Percentiles rank a stretch among this genome's conserved stretches.
Evolutionary conservation across 2,113 vertebrate species (phyloP).

Genomic region (Gnathonemus longibarbis): DNA sequence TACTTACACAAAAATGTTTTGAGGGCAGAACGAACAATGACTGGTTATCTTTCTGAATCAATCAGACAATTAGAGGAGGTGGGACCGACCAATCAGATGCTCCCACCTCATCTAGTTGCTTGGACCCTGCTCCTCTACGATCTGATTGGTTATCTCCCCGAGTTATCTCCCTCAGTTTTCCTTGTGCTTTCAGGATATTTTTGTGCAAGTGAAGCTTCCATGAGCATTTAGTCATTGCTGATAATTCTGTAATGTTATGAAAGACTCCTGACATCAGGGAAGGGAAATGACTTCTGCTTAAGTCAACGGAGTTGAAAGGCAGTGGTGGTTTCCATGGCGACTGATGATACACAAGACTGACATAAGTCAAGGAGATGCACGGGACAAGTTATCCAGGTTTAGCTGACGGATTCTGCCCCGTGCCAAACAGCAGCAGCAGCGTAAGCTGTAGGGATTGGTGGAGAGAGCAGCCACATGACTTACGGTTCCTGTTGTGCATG

Average conservation of each 20-base stretch:
- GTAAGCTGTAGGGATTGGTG: neutral
- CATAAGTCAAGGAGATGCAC: neutral
- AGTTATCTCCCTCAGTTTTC: too few species aligned
- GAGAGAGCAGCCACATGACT: constrained; percentile 42
- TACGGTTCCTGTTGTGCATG: constrained; percentile 71
- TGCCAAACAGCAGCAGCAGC: neutral
- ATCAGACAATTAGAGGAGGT: too few species aligned
- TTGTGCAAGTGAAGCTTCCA: too few species aligned
- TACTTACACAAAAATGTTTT: too few species aligned
- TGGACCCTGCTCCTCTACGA: too few species aligned
- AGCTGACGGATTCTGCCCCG: neutral
- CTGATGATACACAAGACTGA: neutral
- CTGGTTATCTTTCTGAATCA: too few species aligned
- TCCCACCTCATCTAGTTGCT: too few species aligned
- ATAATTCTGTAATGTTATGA: neutral
- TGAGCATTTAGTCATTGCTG: neutral
- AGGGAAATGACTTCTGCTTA: neutral
- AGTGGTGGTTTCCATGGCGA: neutral
- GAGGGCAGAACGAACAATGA: too few species aligned
- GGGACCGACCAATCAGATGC: too few species aligned
- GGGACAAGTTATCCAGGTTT: neutral
- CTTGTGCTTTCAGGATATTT: too few species aligned
- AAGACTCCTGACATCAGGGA: neutral
- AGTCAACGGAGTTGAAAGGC: neutral
- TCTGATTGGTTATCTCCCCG: too few species aligned